phyloP scores from a whole-genome alignment of 1,140 invertebrate genomes.

The Condylostylus longicornis region DNA sequence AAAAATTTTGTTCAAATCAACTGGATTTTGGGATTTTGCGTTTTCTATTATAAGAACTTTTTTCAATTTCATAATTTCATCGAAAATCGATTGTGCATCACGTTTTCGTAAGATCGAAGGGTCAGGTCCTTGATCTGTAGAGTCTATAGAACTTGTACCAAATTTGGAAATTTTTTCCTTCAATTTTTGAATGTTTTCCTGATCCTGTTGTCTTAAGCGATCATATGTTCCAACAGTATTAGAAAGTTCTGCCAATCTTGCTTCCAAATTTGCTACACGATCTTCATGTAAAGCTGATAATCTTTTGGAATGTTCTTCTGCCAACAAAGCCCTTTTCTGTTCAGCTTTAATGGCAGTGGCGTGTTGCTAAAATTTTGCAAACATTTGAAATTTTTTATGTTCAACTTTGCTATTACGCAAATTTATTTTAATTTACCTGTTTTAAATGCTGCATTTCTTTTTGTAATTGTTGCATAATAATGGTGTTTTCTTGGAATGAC shows the following conservation, averaged over 20 bases:
- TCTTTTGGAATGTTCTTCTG: slow-evolving; percentile 50
- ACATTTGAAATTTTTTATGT: too few species aligned
- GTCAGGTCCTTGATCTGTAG: slow-evolving; percentile 23
- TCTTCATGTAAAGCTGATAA: slow-evolving; percentile 54
- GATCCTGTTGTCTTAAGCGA: slow-evolving; percentile 53
- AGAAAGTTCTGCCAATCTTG: slow-evolving; percentile 62
- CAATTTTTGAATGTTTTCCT: slow-evolving; percentile 54
- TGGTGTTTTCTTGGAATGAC: slow-evolving; percentile 38
- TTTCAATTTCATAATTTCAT: slow-evolving; percentile 40
- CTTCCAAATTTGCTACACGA: slow-evolving; percentile 60
- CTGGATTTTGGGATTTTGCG: slow-evolving; percentile 35
- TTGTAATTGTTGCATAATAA: slow-evolving; percentile 48
- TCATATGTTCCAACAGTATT: slow-evolving; percentile 66
- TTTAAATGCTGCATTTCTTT: slow-evolving; percentile 54
- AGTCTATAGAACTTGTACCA: slow-evolving; percentile 16
- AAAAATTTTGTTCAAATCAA: slow-evolving; percentile 37
- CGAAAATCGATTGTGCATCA: slow-evolving; percentile 22
- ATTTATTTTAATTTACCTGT: too few species aligned
- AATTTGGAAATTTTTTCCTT: slow-evolving; percentile 37
- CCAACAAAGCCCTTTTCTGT: slow-evolving; percentile 36
- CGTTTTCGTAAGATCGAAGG: not conserved
- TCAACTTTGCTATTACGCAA: too few species aligned
- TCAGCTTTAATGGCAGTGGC: slow-evolving; percentile 40
- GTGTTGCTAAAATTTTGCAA: too few species aligned
- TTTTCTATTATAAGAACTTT: slow-evolving; percentile 39